Evolutionary conservation across 2,113 vertebrate species (phyloP).

Genomic region (Callaeas wilsoni): DNA sequence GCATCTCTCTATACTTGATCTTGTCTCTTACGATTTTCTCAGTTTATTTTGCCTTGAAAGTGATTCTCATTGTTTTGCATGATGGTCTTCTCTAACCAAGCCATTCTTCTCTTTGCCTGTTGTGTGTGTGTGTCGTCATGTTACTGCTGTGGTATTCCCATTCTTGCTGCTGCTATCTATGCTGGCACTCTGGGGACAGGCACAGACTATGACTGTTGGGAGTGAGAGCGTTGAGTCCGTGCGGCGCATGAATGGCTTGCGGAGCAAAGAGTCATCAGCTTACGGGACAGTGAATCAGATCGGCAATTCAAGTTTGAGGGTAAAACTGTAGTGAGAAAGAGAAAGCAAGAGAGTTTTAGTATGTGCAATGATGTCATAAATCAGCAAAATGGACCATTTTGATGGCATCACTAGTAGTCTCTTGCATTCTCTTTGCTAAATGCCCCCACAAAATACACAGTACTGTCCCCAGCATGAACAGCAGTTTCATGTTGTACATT

Average conservation of each 20-base stretch:
- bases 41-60: slow-evolving; percentile 19
- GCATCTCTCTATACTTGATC: not conserved
- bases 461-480: slow-evolving; percentile 41
- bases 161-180: slow-evolving; percentile 59
- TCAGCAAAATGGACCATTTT: slow-evolving; percentile 21
- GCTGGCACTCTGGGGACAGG: slow-evolving; percentile 66
- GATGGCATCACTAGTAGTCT: slow-evolving; percentile 23
- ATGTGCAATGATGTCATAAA: slow-evolving; percentile 5
- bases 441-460: not conserved
- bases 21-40: not conserved
- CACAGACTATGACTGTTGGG: slow-evolving; percentile 59
- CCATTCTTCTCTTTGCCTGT: slow-evolving; percentile 61
- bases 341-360: slow-evolving; percentile 19
- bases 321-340: slow-evolving; percentile 57
- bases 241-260: slow-evolving; percentile 65
- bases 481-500: not conserved
- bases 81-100: slow-evolving; percentile 28
- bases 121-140: not conserved
- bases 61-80: not conserved
- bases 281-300: slow-evolving; percentile 70
- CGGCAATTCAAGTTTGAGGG: slow-evolving; percentile 67
- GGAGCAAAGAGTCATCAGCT: slow-evolving; percentile 62
- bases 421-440: slow-evolving; percentile 39
- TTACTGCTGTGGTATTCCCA: slow-evolving; percentile 34
- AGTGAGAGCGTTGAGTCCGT: slow-evolving; percentile 61